Evolutionary conservation across 2,113 vertebrate genomes (phyloP), one percentile per base, ranked within the genome.

Genomic region (Potamarius usumacintae): DNA sequence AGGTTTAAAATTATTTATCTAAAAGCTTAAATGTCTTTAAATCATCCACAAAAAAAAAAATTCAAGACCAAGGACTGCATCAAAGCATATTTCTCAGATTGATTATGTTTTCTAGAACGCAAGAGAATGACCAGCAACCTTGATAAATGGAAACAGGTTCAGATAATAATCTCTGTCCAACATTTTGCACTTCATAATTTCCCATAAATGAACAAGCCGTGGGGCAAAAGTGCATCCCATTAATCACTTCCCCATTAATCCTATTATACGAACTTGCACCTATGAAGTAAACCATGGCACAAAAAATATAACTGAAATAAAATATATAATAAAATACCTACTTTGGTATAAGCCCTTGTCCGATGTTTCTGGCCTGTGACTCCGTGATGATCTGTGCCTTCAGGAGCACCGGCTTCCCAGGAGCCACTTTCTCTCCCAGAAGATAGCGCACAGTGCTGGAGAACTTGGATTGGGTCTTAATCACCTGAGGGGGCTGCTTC

Each of bases 401-500:
- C 91, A 99, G 94, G 72, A 95, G 5, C 0, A 96, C 96, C 42
- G 97, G 96, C 84, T 97, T 98, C 82, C 96, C 94, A 0, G 95
- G 92, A 7, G 95, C 89, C 65, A 98, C 91, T 90, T 91, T 96
- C 2, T 97, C 95, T 27, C 98, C 98, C 90, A 99, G 93, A 88
- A 99, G 94, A 92, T 97, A 98, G 83, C 97, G 95, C 25, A 98
- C 94, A 0, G 95, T 96, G 0, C 97, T 96, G 90, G 97, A 97
- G 92, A 99, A 99, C 94, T 99, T 99, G 86, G 97, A 98, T 91
- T 99, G 98, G 25, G 98, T 99, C 94, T 99, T 99, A 87, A 99
- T 96, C 91, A 99, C 98, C 91, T 99, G 98, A 0, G 97, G 97
- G 0, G 98, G 98, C 91, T 99, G 98, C 92, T 97, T 98, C 86